A percentile compares a stretch with the other conserved stretches of the same genome.
Evolutionary conservation across 2,113 vertebrate species (phyloP).

Genomic region (Grammatotria lemairii): DNA sequence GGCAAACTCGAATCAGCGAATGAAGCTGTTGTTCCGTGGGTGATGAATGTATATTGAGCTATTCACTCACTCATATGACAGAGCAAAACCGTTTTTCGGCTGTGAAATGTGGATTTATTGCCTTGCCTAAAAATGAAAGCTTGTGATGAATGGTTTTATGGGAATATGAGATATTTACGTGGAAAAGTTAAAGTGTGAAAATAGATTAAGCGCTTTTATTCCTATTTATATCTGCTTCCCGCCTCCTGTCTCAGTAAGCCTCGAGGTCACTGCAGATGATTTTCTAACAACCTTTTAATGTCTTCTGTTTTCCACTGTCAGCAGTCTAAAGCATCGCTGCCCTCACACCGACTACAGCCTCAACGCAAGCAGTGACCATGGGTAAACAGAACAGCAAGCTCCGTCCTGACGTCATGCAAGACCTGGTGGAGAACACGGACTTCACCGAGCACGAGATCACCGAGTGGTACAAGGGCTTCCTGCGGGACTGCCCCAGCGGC

Average conservation of each 20-base stretch:
- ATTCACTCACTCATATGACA: background rate
- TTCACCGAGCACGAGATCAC: constrained; percentile 97
- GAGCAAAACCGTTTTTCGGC: background rate
- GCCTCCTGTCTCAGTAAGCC: background rate
- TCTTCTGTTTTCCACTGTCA: background rate
- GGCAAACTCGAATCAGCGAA: background rate
- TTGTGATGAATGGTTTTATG: background rate
- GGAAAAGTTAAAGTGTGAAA: background rate
- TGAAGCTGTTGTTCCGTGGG: background rate
- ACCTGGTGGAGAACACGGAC: constrained; percentile 96
- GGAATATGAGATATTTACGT: background rate
- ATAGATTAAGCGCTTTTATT: background rate
- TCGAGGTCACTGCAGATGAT: background rate
- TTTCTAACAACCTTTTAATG: background rate
- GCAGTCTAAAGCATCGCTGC: constrained; percentile 11
- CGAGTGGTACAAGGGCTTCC: constrained; percentile 99
- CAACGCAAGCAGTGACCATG: constrained; percentile 69
- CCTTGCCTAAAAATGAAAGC: background rate
- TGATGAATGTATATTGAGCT: background rate
- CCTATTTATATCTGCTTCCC: background rate
- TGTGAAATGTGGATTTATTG: background rate
- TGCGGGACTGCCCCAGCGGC: constrained; percentile 98
- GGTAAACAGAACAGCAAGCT: constrained; percentile 99
- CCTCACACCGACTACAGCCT: constrained; percentile 6
- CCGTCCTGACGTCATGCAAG: constrained; percentile 97